phyloP scores from a whole-genome alignment of 2,113 vertebrate species.

The Scomber colias region DNA sequence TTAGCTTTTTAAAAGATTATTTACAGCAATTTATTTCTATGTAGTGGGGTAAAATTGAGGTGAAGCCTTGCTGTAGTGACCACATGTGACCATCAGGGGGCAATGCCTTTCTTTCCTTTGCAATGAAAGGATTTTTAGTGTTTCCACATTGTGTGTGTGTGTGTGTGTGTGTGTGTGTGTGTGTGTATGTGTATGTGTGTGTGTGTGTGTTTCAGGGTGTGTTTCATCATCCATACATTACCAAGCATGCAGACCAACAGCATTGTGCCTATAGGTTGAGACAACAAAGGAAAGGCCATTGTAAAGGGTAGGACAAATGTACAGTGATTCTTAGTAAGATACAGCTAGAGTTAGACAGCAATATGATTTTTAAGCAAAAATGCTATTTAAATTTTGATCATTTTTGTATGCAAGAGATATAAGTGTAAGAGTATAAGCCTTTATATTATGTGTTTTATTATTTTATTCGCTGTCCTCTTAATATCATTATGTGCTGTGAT shows the following conservation, averaged over 20 bases:
- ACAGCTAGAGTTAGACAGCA: background rate
- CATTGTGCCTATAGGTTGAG: conserved; percentile 64
- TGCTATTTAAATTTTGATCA: background rate
- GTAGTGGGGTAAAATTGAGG: background rate
- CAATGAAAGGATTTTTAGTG: background rate
- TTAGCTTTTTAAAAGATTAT: no score
- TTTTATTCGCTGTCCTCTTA: conserved; percentile 27
- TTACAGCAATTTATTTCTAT: no score
- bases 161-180: background rate
- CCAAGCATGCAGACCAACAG: conserved; percentile 44
- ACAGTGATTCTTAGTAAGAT: conserved; percentile 1
- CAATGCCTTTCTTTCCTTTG: conserved; percentile 72
- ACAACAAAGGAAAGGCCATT: conserved; percentile 70
- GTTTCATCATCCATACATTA: conserved; percentile 76
- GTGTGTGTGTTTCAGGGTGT: conserved; percentile 42
- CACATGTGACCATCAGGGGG: conserved; percentile 67
- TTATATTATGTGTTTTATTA: background rate
- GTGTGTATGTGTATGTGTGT: conserved; percentile 37
- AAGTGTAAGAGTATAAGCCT: background rate
- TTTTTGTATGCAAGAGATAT: background rate
- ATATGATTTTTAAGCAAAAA: background rate
- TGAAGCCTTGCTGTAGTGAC: conserved; percentile 45
- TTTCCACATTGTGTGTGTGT: conserved; percentile 10
- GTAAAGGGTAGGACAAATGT: conserved; percentile 38
- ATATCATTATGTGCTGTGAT: conserved; percentile 54